A percentile compares a stretch with the other conserved stretches of the same genome.
These are phyloP conservation scores for Cydia splendana DNA, from an alignment of 1,140 invertebrate species.

Conservation along the genomic window DNA sequence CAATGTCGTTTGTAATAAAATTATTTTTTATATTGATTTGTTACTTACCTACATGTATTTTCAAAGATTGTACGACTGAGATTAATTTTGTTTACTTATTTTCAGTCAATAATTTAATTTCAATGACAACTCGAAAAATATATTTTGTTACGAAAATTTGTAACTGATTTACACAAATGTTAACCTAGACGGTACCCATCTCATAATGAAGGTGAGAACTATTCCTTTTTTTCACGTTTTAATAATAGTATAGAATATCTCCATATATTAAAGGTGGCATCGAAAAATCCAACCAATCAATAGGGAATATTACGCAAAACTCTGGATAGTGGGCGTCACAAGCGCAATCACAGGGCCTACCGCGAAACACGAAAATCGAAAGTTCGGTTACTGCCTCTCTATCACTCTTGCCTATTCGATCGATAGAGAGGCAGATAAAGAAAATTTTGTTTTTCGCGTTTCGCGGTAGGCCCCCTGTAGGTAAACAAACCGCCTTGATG, in stretches of 20 bases:
- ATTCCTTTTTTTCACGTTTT: conserved; percentile 21
- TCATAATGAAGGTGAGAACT: conserved; percentile 45
- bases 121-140: not conserved
- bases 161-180: not conserved
- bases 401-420: too few relatives aligned
- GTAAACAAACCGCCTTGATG: too few relatives aligned
- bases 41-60: not conserved
- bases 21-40: not conserved
- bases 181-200: conserved; percentile 19
- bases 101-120: conserved; percentile 52
- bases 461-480: too few relatives aligned
- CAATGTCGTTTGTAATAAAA: not conserved
- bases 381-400: too few relatives aligned
- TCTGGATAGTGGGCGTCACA: too few relatives aligned
- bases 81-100: conserved; percentile 49
- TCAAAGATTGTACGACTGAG: conserved; percentile 36
- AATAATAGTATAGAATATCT: not conserved
- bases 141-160: conserved; percentile 19
- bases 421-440: too few relatives aligned
- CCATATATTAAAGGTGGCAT: too few relatives aligned
- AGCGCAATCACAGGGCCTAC: too few relatives aligned
- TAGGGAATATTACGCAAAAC: too few relatives aligned
- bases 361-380: too few relatives aligned
- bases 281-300: not conserved
- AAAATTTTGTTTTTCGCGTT: too few relatives aligned